Percentiles rank a stretch among this genome's conserved stretches.
phyloP scores from a whole-genome alignment of 2,797 vertebrate species.

The Eupleurogrammus muticus region DNA sequence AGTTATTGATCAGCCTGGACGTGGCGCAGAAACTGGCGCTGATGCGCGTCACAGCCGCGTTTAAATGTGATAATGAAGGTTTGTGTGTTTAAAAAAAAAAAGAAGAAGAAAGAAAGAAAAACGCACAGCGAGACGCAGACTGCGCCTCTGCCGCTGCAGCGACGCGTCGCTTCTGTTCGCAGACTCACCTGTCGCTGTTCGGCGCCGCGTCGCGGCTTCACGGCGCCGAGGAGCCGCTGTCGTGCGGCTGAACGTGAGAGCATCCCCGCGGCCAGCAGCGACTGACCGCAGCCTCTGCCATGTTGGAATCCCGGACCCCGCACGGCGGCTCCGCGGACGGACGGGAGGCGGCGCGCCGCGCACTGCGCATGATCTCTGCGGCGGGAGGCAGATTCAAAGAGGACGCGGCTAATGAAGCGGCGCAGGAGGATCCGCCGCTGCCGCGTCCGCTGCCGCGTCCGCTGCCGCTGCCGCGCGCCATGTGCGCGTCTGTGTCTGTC shows the following conservation, averaged over 20 bases:
- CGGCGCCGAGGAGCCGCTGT: no score
- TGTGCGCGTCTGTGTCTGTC: no score
- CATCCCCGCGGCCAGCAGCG: slow-evolving; percentile 92
- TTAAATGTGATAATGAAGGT: no score
- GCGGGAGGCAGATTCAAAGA: slow-evolving; percentile 96
- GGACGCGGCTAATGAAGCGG: slow-evolving; percentile 53
- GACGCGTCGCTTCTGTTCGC: not conserved
- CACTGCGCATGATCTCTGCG: slow-evolving; percentile 92
- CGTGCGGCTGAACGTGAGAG: slow-evolving; percentile 90
- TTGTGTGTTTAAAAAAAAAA: no score
- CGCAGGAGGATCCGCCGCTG: slow-evolving; percentile 12
- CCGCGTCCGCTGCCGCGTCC: no score
- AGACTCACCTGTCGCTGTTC: no score
- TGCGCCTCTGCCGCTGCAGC: slow-evolving; percentile 9
- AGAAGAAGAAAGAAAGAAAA: not conserved
- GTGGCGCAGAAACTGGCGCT: no score
- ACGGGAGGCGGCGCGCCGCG: slow-evolving; percentile 90
- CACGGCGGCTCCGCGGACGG: slow-evolving; percentile 95
- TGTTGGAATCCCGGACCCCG: slow-evolving; percentile 99
- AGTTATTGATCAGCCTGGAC: slow-evolving; percentile 87
- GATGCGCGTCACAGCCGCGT: no score
- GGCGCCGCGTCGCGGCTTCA: slow-evolving; percentile 73
- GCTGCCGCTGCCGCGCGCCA: no score
- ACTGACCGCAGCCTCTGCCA: slow-evolving; percentile 98
- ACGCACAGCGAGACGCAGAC: no score